These are phyloP conservation scores for Loripinus fragilis DNA, from an alignment of 2,888 invertebrate genomes.

Conservation along the genomic window DNA sequence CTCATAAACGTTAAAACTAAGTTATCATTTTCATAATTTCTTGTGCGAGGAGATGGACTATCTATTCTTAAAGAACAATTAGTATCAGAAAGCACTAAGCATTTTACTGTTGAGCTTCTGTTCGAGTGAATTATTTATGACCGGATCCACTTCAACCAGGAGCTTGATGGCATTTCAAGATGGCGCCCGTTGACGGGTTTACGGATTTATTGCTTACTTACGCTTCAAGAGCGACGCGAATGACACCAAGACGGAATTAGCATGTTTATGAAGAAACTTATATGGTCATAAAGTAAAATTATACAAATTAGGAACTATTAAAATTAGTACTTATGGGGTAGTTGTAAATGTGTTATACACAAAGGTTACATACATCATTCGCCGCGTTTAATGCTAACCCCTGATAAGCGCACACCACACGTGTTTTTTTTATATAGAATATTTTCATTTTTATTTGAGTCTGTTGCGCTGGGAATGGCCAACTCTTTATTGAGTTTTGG, in stretches of 20 bases:
- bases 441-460: too few relatives aligned
- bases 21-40: slow-evolving; percentile 6
- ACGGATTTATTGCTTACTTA: slow-evolving; percentile 45
- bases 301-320: slow-evolving; percentile 38
- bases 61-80: neutral
- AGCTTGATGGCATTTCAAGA: slow-evolving; percentile 44
- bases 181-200: slow-evolving; percentile 50
- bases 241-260: slow-evolving; percentile 49
- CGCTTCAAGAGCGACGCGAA: slow-evolving; percentile 34
- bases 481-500: too few relatives aligned
- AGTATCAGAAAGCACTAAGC: neutral
- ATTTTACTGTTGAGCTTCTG: slow-evolving; percentile 32
- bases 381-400: too few relatives aligned
- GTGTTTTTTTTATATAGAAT: too few relatives aligned
- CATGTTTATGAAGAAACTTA: slow-evolving; percentile 39
- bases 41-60: neutral
- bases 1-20: slow-evolving; percentile 9
- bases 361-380: slow-evolving; percentile 5
- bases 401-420: too few relatives aligned
- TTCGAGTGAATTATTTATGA: slow-evolving; percentile 47
- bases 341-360: neutral
- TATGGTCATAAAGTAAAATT: slow-evolving; percentile 43
- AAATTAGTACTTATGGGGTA: neutral
- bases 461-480: too few relatives aligned
- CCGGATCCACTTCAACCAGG: slow-evolving; percentile 10